Evolutionary conservation across 1,140 invertebrate genomes (phyloP), one percentile per base, ranked within the genome.

Genomic region (Caenorhabditis remanei): DNA sequence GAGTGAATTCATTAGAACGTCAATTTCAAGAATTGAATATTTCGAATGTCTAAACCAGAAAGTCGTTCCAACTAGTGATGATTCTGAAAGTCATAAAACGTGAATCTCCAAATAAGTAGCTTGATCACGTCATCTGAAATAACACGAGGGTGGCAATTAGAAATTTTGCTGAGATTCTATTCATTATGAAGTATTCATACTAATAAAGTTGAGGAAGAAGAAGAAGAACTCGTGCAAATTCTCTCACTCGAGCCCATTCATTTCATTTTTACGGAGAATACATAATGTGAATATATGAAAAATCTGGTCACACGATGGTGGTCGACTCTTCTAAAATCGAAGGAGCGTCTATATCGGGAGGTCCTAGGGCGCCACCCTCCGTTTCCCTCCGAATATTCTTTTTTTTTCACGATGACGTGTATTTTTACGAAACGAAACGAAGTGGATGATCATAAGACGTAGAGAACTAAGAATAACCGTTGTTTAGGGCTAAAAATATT

Each of bases 381-480:
- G 16, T 19, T n/a, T 0, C 7, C 7, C 14, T 24, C 46, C 41
- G 41, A 3, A 41, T 46, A 46, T 3, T 53, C 11, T 9, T 43
- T 7, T 16, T n/a, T 32, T 32, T 14, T 19, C 16, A 46, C 2
- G 40, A 71, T 71, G 65, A 71, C 65, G 65, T 71, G 65, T 46
- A 71, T 71, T 71, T 71, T 71, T 46, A 7, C 56, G 56, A 41
- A 41, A 40, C 2, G 24, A 79, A 71, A 71, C 21, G 56, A 46
- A 48, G 71, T 79, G 71, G 71, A 32, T 79, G 43, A 50, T 79
- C 71, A 79, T 50, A 79, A 79, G 71, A 79, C 46, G 71, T 5
- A 21, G 71, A 24, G n/a, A 50, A 4, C 65, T 46, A 71, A 71
- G 65, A 71, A 71, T 46, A 71, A 43, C 13, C 41, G 11, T 19